Base-by-base conservation (phyloP, 2,113 vertebrate species). In the Falco punctatus region DNA sequence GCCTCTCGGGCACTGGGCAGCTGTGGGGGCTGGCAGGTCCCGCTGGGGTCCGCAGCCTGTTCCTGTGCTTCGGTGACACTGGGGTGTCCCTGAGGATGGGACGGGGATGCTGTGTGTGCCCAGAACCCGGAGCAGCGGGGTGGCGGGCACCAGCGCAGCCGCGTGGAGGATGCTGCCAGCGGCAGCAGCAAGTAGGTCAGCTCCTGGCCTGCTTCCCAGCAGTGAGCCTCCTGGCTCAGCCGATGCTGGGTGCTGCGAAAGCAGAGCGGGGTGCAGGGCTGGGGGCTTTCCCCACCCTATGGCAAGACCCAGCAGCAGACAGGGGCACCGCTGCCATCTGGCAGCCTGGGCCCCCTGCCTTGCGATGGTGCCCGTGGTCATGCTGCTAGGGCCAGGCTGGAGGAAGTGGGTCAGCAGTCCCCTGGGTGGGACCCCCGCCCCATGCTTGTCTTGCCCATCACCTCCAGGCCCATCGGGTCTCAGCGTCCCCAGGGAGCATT, bases 151-250 rank as follows among this genome's bases (percentile, higher is more conserved):
- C 11, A 77, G 91, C 38, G 4, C 89, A 88, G 75, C 22, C n/a
- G 4, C 5, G 44, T 4, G 7, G 89, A 80, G 92, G 67, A 78
- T 46, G 90, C 84, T 5, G 1, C 64, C 10, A 69, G 65, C 1
- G 10, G 80, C 38, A 95, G 90, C 73, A 92, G 88, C 95, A 95
- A 93, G 94, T 96, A 95, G 96, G 95, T 94, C 95, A 97, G 88
- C 48, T 86, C 70, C 92, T 59, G 90, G 81, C 49, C 78, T 55
- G 74, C 86, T 95, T 94, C 92, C 80, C 86, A 27, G 75, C 55
- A 5, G 9, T 4, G 30, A 87, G 86, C 79, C 57, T 85, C 70
- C n/a, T 0, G 42, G 35, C 38, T 49, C 38, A 67, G 40, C 74
- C 15, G 2, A 15, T 46, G n/a, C 69, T 0, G 1, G 44, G 75